Percentiles rank a stretch among this genome's conserved stretches.
These are phyloP conservation scores for Tachysurus vachellii DNA, from an alignment of 2,113 vertebrate genomes.

Conservation along the genomic window DNA sequence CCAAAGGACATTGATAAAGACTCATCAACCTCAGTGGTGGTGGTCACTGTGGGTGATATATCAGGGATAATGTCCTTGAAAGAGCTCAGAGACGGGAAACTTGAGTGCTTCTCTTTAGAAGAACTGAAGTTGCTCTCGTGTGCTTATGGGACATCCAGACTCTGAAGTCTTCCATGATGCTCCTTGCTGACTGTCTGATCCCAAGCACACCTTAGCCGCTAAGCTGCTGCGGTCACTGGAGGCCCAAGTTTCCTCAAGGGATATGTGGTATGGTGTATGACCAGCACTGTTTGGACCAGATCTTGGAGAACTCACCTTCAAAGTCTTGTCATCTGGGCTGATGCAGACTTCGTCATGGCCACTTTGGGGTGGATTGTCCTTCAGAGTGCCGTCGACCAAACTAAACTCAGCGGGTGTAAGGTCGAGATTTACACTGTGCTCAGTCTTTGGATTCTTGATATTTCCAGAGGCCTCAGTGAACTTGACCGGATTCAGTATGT, in stretches of 20 bases:
- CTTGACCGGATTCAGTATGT: too few species aligned
- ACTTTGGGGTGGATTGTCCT: constrained; percentile 58
- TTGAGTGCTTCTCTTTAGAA: too few species aligned
- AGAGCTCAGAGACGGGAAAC: constrained; percentile 76
- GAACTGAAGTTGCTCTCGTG: too few species aligned
- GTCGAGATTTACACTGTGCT: constrained; percentile 72
- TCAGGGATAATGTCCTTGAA: constrained; percentile 73
- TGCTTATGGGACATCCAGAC: too few species aligned
- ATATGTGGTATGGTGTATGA: constrained; percentile 72
- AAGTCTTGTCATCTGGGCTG: constrained; percentile 74
- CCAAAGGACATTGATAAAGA: too few species aligned
- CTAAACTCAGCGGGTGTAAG: constrained; percentile 64
- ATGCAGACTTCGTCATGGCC: constrained; percentile 67
- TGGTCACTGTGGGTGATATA: constrained; percentile 75
- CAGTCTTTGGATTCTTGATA: constrained; percentile 72
- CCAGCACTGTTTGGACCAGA: constrained; percentile 64
- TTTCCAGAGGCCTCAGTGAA: too few species aligned
- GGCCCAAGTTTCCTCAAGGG: constrained; percentile 61
- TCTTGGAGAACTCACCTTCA: constrained; percentile 71
- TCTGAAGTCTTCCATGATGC: too few species aligned
- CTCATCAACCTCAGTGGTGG: too few species aligned
- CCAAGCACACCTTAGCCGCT: too few species aligned
- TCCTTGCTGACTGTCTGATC: too few species aligned
- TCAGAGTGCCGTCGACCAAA: constrained; percentile 57
- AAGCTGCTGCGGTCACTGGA: too few species aligned